A percentile compares a stretch with the other conserved stretches of the same genome.
phyloP scores from a whole-genome alignment of 1,140 invertebrate species.

The Drosophila ananassae region DNA sequence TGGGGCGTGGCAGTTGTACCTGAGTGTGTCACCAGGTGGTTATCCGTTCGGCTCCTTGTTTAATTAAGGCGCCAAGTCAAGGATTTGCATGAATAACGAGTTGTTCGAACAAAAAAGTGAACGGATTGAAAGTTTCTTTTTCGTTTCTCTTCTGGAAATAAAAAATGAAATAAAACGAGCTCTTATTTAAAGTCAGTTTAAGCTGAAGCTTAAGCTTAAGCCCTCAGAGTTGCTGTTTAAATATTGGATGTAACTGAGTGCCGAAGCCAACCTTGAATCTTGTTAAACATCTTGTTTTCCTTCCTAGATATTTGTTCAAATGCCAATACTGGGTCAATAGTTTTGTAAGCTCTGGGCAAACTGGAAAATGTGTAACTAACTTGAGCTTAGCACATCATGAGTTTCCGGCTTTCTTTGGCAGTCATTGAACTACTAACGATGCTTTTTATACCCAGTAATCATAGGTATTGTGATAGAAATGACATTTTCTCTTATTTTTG shows the following conservation, averaged over 20 bases:
- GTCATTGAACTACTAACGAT: neutral
- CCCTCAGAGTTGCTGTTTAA: neutral
- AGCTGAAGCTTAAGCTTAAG: neutral
- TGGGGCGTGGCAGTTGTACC: conserved; percentile 16
- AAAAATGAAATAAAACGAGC: conserved; percentile 6
- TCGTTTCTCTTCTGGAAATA: conserved; percentile 20
- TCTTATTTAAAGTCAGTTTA: conserved; percentile 1
- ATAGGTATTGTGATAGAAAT: too few relatives aligned
- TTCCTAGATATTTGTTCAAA: neutral
- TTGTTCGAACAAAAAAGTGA: conserved; percentile 34
- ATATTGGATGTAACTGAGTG: neutral
- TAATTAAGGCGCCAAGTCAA: conserved; percentile 73
- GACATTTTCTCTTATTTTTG: too few relatives aligned
- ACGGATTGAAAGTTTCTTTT: conserved; percentile 30
- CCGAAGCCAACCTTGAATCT: neutral
- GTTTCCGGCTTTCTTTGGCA: conserved; percentile 16
- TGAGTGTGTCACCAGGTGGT: conserved; percentile 44
- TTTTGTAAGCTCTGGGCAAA: neutral
- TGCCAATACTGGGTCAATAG: neutral
- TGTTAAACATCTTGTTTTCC: neutral
- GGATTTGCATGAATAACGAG: conserved; percentile 53
- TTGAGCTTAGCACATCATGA: neutral
- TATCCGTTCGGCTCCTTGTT: conserved; percentile 60
- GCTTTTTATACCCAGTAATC: neutral
- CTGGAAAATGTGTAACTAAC: neutral